Base-by-base conservation (phyloP, 2,888 invertebrate species). In the Electrophaes corylata region DNA sequence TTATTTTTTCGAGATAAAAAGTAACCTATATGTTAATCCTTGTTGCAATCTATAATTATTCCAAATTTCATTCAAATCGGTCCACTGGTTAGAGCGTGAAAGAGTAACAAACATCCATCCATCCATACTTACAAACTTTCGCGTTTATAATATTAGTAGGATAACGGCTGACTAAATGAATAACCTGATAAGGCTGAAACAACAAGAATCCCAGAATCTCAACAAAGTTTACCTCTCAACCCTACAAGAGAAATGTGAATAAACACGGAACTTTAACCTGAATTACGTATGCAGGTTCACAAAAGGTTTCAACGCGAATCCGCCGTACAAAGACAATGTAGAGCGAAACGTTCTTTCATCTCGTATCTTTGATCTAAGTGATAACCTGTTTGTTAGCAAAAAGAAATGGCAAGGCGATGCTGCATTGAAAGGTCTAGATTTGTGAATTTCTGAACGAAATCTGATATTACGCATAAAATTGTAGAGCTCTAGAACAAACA, bases 251-350 rank as follows among this genome's bases (percentile, higher is more conserved):
- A 20, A 52, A 45, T 18, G 43, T 23, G 23, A 43, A 45, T 14
- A 31, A 46, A 33, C 40, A 33, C 33, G 53, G 18, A 53, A 45
- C 19, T 12, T 33, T 12, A 49, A 58, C 31, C 48, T 48, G 53
- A 54, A 54, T 54, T 40, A 41, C 39, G 29, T 41, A 20, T 23
- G 35, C 40, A 49, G 40, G 49, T 49, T 39, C 12, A 56, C 58
- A 59, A 53, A 57, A 49, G 53, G 23, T 29, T 49, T n/a, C n/a
- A n/a, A n/a, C 49, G 19, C 51, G 16, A 47, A 51, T 46, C 39
- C 48, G 48, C 33, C 26, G 29, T 29, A 14, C 26, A 52, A 52
- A 57, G 57, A 57, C 52, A 57, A 57, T 48, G 57, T 57, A 57
- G 52, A 48, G 43, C 10, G 47, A 20, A 51, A 26, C 35, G 50